Base-by-base conservation (phyloP, 2,797 vertebrate species). In the Eurystomus glaucurus region DNA sequence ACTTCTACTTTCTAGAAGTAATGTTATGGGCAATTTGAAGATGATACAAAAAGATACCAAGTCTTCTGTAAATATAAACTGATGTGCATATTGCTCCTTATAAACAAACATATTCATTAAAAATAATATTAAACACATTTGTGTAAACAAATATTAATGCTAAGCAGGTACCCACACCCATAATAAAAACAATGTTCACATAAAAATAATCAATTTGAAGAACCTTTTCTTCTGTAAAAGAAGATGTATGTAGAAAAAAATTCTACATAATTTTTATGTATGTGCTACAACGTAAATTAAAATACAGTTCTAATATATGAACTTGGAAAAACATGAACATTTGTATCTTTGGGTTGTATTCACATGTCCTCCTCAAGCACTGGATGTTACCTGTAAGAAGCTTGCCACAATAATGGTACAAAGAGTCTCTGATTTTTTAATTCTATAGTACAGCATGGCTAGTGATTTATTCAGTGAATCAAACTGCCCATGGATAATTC, bases 71-170 rank as follows among this genome's bases (percentile, higher is more conserved):
- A 97, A 41, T 80, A 60, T 76, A 92, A 96, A 72, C 80, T 95
- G 62, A 92, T 96, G 76, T 85, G 16, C 86, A 25, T 60, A 86
- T 82, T 55, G 68, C 22, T 48, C 12, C 3, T 65, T 94, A 23
- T 76, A 92, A 90, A 89, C 90, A 96, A 93, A 61, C 61, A 55
- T 28, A 86, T 52, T 95, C 23, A 90, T 70, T 89, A 78, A 77
- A 94, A 96, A 93, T 97, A 96, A 91, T 96, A 95, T 92, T 80
- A 94, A 96, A 70, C 69, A 94, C 52, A 94, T 37, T 79, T 94
- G 54, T 83, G 57, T 62, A 54, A 61, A 90, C 29, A 85, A 92
- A 93, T 95, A 88, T 79, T 91, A 48, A 28, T 86, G 48, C 76
- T 87, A 57, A 93, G 46, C 50, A 88, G 33, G 55, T 79, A 92